A percentile compares a stretch with the other conserved stretches of the same genome.
Conservation (phyloP, 1,140 invertebrate genomes). For the Dendrolimus punctatus region DNA sequence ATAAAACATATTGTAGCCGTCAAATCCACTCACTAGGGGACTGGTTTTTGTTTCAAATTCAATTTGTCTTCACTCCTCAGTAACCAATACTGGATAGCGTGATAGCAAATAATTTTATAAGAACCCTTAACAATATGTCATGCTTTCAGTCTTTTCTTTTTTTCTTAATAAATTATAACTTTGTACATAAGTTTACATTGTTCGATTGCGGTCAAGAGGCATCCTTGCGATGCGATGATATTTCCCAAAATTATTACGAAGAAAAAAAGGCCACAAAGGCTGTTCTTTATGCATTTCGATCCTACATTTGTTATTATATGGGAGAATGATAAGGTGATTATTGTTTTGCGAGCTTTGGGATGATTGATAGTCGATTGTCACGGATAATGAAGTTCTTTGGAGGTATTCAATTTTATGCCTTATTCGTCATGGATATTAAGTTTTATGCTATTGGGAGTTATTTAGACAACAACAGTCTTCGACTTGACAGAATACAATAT, state of each 20-base stretch:
- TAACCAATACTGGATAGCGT: constrained; percentile 58
- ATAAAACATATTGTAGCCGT: no score
- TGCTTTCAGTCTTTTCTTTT: constrained; percentile 51
- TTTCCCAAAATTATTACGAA: constrained; percentile 59
- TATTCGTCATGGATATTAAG: constrained; percentile 19
- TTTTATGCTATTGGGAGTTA: neutral
- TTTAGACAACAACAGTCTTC: no score
- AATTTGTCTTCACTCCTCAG: constrained; percentile 44
- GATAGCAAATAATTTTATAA: constrained; percentile 71
- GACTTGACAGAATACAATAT: no score
- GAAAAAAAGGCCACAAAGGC: constrained; percentile 53
- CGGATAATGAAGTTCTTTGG: constrained; percentile 64
- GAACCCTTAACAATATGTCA: constrained; percentile 69
- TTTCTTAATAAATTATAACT: constrained; percentile 66
- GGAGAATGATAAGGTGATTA: constrained; percentile 71
- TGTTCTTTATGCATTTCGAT: constrained; percentile 67
- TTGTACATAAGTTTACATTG: constrained; percentile 65
- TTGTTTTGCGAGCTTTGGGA: constrained; percentile 65
- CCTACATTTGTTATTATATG: constrained; percentile 65
- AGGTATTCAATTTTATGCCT: constrained; percentile 47
- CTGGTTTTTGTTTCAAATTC: constrained; percentile 39
- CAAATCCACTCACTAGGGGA: constrained; percentile 26
- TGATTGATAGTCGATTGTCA: constrained; percentile 68
- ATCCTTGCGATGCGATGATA: constrained; percentile 41
- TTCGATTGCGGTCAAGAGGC: constrained; percentile 52